Base-by-base conservation (phyloP, 2,888 invertebrate genomes). In the Pachliopta kotzebuea region DNA sequence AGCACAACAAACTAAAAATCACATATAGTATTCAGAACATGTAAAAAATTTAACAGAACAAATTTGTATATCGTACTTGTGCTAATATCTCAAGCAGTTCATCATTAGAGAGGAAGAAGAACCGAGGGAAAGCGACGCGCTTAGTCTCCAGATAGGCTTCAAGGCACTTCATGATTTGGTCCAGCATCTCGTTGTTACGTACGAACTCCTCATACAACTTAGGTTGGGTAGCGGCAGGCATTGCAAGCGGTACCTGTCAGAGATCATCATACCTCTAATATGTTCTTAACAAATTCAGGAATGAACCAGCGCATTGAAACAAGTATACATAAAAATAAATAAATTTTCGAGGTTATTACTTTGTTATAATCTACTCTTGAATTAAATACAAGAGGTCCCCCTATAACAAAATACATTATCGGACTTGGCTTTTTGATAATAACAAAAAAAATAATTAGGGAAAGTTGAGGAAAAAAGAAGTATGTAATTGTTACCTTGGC, bases 91-190 rank as follows among this genome's bases (percentile, higher is more conserved):
- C 97, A 69, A 98, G 87, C 20, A 98, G 88, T 77, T 98, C 98
- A 74, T 97, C 97, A 78, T 98, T 97, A 1, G 97, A 97, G 65
- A 98, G 86, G 81, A 98, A 98, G 83, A 97, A 98, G 84, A 98
- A 98, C 69, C 97, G 88, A 17, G 98, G 97, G 82, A 98, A 98
- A 0, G 96, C 95, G 14, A 96, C 95, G 53, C 97, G 93, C 80
- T 98, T 98, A 0, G 96, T 96, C 84, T 98, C 97, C 63, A 98
- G 87, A 80, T 97, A 98, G 0, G 96, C 96, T 79, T 98, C 97
- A 37, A 98, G 90, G 72, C 97, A 98, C 78, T 97, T 97, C 92
- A 96, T 95, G 53, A 98, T 97, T 82, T 96, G 95, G 74, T 98
- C 98, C 60, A 98, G 84, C 75, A 97, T 93, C 52, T 93, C 93